These are phyloP conservation scores for Scelioninae gen. 1 DNA, from an alignment of 2,888 invertebrate species.

Conservation along the genomic window DNA sequence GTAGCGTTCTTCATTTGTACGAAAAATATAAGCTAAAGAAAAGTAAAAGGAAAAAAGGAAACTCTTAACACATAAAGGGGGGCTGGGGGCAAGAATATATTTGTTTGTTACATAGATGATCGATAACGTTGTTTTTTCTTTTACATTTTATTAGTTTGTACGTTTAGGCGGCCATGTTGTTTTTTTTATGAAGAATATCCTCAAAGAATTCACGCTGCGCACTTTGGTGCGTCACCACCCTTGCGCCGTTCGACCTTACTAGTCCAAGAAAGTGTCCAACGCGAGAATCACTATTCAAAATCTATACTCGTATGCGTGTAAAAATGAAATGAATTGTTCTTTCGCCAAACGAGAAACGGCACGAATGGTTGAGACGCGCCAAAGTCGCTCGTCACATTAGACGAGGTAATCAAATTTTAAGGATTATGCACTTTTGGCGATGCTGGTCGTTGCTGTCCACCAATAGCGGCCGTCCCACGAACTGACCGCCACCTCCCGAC, in stretches of 20 bases:
- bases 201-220: conserved; percentile 73
- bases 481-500: conserved; percentile 58
- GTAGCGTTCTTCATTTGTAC: conserved; percentile 35
- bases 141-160: conserved; percentile 84
- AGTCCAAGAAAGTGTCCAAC: conserved; percentile 35
- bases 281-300: conserved; percentile 9
- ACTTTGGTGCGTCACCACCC: background rate
- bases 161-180: conserved; percentile 83
- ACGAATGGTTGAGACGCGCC: conserved; percentile 40
- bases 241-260: conserved; percentile 39
- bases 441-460: conserved; percentile 84
- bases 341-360: conserved; percentile 39
- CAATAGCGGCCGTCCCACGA: conserved; percentile 81
- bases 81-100: conserved; percentile 79
- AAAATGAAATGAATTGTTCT: conserved; percentile 18
- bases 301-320: conserved; percentile 12
- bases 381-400: conserved; percentile 74
- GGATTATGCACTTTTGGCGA: conserved; percentile 80
- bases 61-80: conserved; percentile 63
- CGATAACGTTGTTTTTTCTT: conserved; percentile 83
- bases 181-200: conserved; percentile 78
- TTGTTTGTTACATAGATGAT: conserved; percentile 85
- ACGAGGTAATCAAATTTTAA: conserved; percentile 74
- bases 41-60: conserved; percentile 64
- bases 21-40: conserved; percentile 61